Conservation (phyloP, 2,797 vertebrate species). For the Malacoctenus gilli region DNA sequence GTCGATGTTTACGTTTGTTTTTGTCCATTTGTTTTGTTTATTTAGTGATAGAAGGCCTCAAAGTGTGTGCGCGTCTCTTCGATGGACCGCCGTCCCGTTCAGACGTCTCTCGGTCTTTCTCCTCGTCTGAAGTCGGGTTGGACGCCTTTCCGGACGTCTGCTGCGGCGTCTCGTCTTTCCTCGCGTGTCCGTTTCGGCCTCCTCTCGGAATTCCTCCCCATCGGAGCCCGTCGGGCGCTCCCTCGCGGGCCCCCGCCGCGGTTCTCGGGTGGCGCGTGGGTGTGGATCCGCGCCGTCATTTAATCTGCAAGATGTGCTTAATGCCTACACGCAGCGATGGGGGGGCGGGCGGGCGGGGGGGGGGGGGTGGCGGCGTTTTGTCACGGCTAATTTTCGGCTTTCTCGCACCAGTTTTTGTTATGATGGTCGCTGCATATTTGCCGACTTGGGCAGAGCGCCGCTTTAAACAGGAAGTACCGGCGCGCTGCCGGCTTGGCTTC, state of each 20-base stretch:
- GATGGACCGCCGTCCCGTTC: too few species aligned
- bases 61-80: too few species aligned
- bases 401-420: conserved; percentile 35
- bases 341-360: too few species aligned
- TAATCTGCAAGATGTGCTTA: conserved; percentile 23
- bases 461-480: conserved; percentile 74
- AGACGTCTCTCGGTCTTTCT: too few species aligned
- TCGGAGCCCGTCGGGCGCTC: background rate
- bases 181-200: background rate
- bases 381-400: conserved; percentile 46
- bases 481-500: conserved; percentile 52
- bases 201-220: background rate
- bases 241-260: background rate
- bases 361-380: too few species aligned
- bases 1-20: too few species aligned
- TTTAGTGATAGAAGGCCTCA: too few species aligned
- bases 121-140: too few species aligned
- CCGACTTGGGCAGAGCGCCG: conserved; percentile 47
- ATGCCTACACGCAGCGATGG: conserved; percentile 12
- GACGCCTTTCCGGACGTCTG: too few species aligned
- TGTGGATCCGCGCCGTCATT: conserved; percentile 6
- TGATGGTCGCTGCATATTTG: conserved; percentile 54
- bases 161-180: background rate
- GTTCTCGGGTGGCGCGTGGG: background rate
- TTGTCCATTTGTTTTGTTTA: too few species aligned